Conservation (phyloP, 2,113 vertebrate genomes). For the Isurus oxyrinchus region DNA sequence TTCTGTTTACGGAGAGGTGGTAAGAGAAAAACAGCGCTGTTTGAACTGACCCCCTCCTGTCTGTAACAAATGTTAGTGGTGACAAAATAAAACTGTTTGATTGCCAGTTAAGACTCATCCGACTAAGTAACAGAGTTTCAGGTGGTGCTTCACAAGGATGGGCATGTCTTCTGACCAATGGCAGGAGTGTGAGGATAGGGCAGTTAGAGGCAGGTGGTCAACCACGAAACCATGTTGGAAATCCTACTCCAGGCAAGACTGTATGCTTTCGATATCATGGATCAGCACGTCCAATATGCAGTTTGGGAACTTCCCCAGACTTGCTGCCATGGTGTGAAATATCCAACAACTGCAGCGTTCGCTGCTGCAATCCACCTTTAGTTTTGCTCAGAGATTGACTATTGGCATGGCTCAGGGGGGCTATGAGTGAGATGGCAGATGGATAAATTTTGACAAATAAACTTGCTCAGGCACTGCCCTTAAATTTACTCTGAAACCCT, state of each 20-base stretch:
- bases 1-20: too few species aligned
- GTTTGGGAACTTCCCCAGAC: neutral
- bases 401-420: neutral
- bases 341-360: neutral
- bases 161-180: neutral
- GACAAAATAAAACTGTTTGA: neutral
- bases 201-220: neutral
- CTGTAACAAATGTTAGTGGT: too few species aligned
- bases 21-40: too few species aligned
- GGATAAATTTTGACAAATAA: neutral
- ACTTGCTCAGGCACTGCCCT: neutral
- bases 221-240: neutral
- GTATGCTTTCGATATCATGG: neutral
- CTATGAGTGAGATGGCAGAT: neutral
- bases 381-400: neutral
- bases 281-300: neutral
- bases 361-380: neutral
- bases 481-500: neutral
- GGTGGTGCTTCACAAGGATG: neutral
- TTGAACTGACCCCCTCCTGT: too few species aligned
- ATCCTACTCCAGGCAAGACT: neutral
- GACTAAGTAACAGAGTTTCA: neutral
- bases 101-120: neutral
- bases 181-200: neutral
- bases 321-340: neutral